These are phyloP conservation scores for Perithous albicinctus DNA, from an alignment of 2,888 invertebrate genomes.

Conservation along the genomic window DNA sequence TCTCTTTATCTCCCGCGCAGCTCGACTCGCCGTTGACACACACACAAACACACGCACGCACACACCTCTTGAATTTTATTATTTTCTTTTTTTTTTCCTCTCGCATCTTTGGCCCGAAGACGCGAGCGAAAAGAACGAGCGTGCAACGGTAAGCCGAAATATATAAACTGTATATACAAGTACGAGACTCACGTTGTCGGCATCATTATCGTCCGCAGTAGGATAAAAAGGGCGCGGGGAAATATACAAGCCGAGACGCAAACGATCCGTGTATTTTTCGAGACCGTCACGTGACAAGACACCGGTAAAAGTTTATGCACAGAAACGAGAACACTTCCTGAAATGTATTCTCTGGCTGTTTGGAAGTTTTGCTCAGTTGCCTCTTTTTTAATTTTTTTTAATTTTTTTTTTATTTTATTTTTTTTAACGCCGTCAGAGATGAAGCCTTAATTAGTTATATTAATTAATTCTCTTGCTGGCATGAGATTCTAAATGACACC, in stretches of 20 bases:
- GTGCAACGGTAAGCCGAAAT: slow-evolving; percentile 47
- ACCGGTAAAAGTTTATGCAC: slow-evolving; percentile 20
- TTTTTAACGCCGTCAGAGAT: slow-evolving; percentile 2
- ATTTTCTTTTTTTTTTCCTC: slow-evolving; percentile 45
- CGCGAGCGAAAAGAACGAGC: not conserved
- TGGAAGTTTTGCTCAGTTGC: slow-evolving; percentile 12
- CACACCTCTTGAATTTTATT: slow-evolving; percentile 57
- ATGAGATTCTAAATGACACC: slow-evolving; percentile 57
- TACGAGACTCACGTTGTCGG: slow-evolving; percentile 53
- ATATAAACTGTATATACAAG: slow-evolving; percentile 4
- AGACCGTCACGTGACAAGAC: slow-evolving; percentile 27
- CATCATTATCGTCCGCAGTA: slow-evolving; percentile 57
- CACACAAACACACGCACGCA: no score
- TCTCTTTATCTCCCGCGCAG: slow-evolving; percentile 68
- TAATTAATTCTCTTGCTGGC: slow-evolving; percentile 37
- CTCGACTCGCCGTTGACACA: no score
- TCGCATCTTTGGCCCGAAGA: not conserved
- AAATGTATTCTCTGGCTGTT: slow-evolving; percentile 18
- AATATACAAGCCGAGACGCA: slow-evolving; percentile 33
- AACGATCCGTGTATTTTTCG: slow-evolving; percentile 62
- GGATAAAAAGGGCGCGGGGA: slow-evolving; percentile 39
- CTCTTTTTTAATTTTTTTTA: no score
- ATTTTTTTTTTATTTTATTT: no score
- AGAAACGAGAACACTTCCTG: slow-evolving; percentile 47
- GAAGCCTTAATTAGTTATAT: slow-evolving; percentile 36